Base-by-base conservation (phyloP, 1,140 invertebrate genomes). In the Rhagoletis zephyria region DNA sequence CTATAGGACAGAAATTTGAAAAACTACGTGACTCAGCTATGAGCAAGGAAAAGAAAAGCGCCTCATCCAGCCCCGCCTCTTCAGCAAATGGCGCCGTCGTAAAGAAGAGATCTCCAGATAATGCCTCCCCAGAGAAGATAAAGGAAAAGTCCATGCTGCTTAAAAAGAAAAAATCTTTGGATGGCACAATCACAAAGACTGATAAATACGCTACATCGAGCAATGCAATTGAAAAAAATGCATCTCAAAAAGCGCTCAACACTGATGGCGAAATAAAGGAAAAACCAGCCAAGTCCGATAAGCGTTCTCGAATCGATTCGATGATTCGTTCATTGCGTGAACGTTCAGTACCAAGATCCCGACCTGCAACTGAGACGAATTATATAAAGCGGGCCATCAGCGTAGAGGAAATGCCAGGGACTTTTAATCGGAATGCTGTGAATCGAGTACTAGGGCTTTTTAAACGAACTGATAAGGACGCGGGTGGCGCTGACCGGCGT, bases 361-460 rank as follows among this genome's bases (percentile, higher is more conserved):
- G 94, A 59, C 92, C 94, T 63, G 93, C 93, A 4, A 94, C 94
- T 12, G 95, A 95, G 92, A 94, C 94, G 0, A 94, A 93, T 88
- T 92, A 95, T n/a, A 94, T 95, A n/a, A 96, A 96, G 90, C 91
- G 95, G 87, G 95, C 96, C 2, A 94, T 95, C 1, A 96, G 96
- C 30, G 94, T 95, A 4, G 95, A 96, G 87, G 95, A 96, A 90
- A 93, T 96, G 30, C 94, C 94, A 3, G 93, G 89, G 81, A 90
- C 90, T 88, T 88, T 93, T 91, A 89, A 95, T 94, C 94, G 95
- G 94, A 94, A 95, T 89, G 93, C 95, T 93, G 90, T 96, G 90
- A 92, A 96, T 93, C 92, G 95, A 89, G 95, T 97, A 86, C 92
- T 97, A 30, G 96, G 96, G 3, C 91, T 97, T 0, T 96, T 97